Base-by-base conservation (phyloP, 2,888 invertebrate genomes). In the Rotaria socialis region DNA sequence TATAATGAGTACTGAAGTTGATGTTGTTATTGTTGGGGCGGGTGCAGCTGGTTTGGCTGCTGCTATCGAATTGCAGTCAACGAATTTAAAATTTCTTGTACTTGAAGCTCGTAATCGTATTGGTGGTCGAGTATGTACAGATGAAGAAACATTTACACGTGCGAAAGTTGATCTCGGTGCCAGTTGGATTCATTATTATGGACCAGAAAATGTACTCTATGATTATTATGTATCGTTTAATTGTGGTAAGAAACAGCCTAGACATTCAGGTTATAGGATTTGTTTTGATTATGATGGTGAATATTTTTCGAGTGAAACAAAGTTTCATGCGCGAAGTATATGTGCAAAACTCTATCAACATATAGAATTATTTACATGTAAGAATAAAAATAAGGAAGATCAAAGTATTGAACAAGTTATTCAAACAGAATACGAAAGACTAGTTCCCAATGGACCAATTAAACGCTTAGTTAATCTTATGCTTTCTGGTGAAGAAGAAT, bases 91-190 rank as follows among this genome's bases (percentile, higher is more conserved):
- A 0, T 24, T 80, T 47, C 11, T 80, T 8, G 41, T 80, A 43
- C 80, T 80, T 43, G 80, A 80, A 80, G 80, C 80, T n/a, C 80
- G 47, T 47, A n/a, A 80, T 47, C 80, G 80, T n/a, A 24, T 80
- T 47, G 80, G 80, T n/a, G 80, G 80, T 80, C 43, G 80, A 80
- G 80, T 35, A 24, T 22, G n/a, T 80, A 80, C 80, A 24, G 67
- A 67, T 41, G 19, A 35, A 67, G n/a, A 80, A n/a, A 80, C 47
- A n/a, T 80, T 80, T 43, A 16, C 24, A 8, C 4, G 2, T 3
- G n/a, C 14, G n/a, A 7, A 24, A 24, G 14, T 80, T 19, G 80
- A 80, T 80, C 47, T 80, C 24, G 80, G 80, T 47, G 80, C 80
- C 6, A 80, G 47, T 47, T 80, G 80, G 80, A 80, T 80, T 80